phyloP scores from a whole-genome alignment of 1,140 invertebrate species.

The Meteorus sp. region DNA sequence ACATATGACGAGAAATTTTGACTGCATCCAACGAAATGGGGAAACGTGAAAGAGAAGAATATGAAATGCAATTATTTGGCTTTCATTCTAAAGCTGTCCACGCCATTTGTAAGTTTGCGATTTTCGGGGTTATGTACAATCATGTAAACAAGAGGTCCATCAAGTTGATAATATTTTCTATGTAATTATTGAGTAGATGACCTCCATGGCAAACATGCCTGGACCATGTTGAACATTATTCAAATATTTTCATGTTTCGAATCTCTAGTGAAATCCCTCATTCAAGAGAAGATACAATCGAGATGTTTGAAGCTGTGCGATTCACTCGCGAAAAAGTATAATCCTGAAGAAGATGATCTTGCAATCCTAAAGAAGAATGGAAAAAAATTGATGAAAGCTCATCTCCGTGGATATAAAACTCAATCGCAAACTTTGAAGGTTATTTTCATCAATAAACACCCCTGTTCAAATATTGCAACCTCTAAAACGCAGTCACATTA shows the following conservation, averaged over 20 bases:
- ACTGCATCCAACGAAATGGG: conserved; percentile 33
- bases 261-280: conserved; percentile 40
- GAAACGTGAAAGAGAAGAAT: conserved; percentile 46
- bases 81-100: conserved; percentile 46
- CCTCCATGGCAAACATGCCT: too few relatives aligned
- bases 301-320: conserved; percentile 34
- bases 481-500: too few relatives aligned
- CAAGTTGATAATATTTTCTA: conserved; percentile 2
- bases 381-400: conserved; percentile 36
- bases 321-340: conserved; percentile 34
- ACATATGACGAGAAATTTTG: neutral
- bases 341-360: conserved; percentile 26
- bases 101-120: conserved; percentile 43
- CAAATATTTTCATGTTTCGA: too few relatives aligned
- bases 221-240: too few relatives aligned
- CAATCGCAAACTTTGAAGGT: conserved; percentile 43
- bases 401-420: conserved; percentile 25
- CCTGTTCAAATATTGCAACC: too few relatives aligned
- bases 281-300: conserved; percentile 35
- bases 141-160: too few relatives aligned
- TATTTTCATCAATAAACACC: conserved; percentile 19
- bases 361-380: conserved; percentile 29
- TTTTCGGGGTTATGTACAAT: conserved; percentile 27
- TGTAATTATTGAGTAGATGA: too few relatives aligned
- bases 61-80: conserved; percentile 53